Percentiles rank a stretch among this genome's conserved stretches.
Conservation (phyloP, 1,140 invertebrate species). For the Gerris buenoi region DNA sequence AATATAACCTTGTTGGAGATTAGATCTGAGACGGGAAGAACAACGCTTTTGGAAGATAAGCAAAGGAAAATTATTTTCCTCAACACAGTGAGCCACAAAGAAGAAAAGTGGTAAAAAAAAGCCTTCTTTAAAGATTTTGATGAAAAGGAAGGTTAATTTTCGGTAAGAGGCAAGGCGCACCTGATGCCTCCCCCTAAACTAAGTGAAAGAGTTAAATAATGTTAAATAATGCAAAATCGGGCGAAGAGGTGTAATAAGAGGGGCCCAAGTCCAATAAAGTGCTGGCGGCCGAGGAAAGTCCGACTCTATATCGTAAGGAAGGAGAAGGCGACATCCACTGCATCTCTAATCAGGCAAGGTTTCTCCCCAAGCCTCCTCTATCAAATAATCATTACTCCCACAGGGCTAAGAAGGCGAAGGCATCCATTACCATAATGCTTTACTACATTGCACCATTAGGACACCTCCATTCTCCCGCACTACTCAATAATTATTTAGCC, state of each 20-base stretch:
- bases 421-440: neutral
- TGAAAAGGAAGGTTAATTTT: neutral
- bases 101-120: too few relatives aligned
- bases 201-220: neutral
- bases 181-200: neutral
- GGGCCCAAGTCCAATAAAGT: neutral
- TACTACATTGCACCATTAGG: neutral
- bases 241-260: neutral
- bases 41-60: too few relatives aligned
- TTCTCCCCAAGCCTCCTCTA: neutral
- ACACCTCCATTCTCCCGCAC: neutral
- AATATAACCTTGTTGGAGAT: too few relatives aligned
- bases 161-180: neutral
- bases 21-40: too few relatives aligned
- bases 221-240: neutral
- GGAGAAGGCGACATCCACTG: neutral
- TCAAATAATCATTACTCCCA: neutral
- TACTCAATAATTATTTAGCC: neutral
- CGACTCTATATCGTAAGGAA: neutral
- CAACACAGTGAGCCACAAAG: too few relatives aligned
- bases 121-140: neutral
- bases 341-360: neutral
- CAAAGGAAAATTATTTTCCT: too few relatives aligned
- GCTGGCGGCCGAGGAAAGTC: neutral
- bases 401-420: neutral